Conservation (phyloP, 2,888 invertebrate genomes). For the Trissoscelio sp. region DNA sequence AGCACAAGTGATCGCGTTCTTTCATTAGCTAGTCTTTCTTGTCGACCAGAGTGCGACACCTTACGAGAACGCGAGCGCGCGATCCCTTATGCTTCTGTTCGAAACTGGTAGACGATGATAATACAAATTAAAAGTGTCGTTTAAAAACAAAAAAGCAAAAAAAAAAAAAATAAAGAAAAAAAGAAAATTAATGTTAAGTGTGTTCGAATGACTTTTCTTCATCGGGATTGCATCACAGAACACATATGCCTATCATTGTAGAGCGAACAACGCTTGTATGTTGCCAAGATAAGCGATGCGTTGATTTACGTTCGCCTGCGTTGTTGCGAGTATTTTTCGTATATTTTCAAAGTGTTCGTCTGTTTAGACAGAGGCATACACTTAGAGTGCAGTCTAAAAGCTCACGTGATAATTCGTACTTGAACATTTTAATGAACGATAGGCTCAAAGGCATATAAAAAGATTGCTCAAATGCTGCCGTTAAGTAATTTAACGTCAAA, state of each 20-base stretch:
- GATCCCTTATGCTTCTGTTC: constrained; percentile 64
- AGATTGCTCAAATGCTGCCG: constrained; percentile 62
- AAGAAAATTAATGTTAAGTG: constrained; percentile 63
- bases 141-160: not conserved
- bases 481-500: not conserved
- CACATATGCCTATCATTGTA: constrained; percentile 70
- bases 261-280: constrained; percentile 69
- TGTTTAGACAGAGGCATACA: constrained; percentile 66
- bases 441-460: constrained; percentile 56
- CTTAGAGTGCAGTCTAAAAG: constrained; percentile 70
- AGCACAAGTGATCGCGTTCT: constrained; percentile 64
- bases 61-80: constrained; percentile 32
- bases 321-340: constrained; percentile 70
- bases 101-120: constrained; percentile 61
- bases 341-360: constrained; percentile 67
- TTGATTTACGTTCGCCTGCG: constrained; percentile 70
- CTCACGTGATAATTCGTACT: constrained; percentile 44
- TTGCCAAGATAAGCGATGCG: constrained; percentile 69
- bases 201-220: constrained; percentile 64
- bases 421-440: constrained; percentile 41
- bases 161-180: constrained; percentile 24
- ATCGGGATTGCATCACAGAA: constrained; percentile 67
- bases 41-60: constrained; percentile 24
- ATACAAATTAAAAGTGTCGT: constrained; percentile 44
- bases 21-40: constrained; percentile 11